phyloP scores from a whole-genome alignment of 1,140 invertebrate species.

The Euura saliciscinereae region DNA sequence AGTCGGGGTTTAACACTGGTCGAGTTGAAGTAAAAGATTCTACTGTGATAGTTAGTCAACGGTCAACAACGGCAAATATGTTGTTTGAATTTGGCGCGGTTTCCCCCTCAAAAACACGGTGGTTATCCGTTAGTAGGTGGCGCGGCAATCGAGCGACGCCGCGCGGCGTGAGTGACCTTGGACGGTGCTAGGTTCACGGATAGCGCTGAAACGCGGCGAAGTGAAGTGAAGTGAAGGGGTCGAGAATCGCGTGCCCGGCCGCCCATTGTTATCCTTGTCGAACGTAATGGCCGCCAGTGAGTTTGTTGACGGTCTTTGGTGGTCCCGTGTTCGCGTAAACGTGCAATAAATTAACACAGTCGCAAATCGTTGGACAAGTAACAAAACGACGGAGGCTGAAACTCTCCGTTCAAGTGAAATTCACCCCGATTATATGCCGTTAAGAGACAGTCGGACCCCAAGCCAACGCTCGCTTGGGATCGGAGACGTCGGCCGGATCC shows the following conservation, averaged over 20 bases:
- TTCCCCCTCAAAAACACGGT: too few relatives aligned
- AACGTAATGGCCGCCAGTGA: slow-evolving; percentile 47
- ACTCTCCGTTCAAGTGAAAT: not conserved
- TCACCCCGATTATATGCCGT: not conserved
- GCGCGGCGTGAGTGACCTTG: too few relatives aligned
- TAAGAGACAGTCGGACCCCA: slow-evolving; percentile 20
- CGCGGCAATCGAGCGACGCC: too few relatives aligned
- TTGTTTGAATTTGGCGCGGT: too few relatives aligned
- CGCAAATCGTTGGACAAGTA: not conserved
- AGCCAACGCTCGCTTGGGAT: slow-evolving; percentile 13
- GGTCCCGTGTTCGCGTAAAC: slow-evolving; percentile 23
- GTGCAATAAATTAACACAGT: slow-evolving; percentile 3
- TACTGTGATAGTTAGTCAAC: too few relatives aligned
- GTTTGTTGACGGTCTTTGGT: slow-evolving; percentile 43
- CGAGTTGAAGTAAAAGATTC: too few relatives aligned
- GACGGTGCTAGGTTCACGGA: too few relatives aligned
- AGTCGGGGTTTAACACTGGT: too few relatives aligned
- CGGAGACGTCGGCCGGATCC: not conserved
- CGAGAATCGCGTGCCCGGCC: slow-evolving; percentile 26
- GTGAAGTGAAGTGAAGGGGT: not conserved
- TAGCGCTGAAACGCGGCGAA: too few relatives aligned
- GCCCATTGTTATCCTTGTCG: slow-evolving; percentile 52
- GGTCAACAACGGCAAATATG: too few relatives aligned
- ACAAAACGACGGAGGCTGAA: not conserved
- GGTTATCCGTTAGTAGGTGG: too few relatives aligned